Base-by-base conservation (phyloP, 2,888 invertebrate species). In the Capitulum mitella region DNA sequence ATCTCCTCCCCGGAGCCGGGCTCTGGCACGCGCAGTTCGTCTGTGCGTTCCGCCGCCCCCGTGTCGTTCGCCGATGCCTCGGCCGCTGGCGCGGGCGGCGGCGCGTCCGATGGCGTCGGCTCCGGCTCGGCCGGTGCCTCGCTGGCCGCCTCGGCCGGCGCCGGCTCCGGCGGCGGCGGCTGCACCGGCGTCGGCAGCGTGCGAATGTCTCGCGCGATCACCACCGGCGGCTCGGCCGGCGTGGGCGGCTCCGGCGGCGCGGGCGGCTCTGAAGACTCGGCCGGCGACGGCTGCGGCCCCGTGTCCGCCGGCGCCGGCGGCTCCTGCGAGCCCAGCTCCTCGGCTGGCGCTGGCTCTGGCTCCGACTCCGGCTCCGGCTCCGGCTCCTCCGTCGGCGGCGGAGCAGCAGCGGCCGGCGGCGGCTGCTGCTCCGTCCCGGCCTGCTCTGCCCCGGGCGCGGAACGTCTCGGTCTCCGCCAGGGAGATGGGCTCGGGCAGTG, bases 1-100 rank as follows among this genome's bases (percentile, higher is more conserved):
- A 76, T 76, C 14, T 76, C 76, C 29, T 76, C 76, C 5, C 76
- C 76, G 19, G 76, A 76, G 46, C 76, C 76, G 29, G 76, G 12
- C 76, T 70, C 70, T 2, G 46, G 75, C 75, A 2, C 26, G 26
- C n/a, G 5, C 8, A 75, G 75, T 14, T 14, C 29, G 29, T 48
- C 48, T 1, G 26, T 16, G 3, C 32, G 61, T n/a, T 74, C 40
- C 26, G 74, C 37, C 19, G 16, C 29, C 29, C 3, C 29, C 14
- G 76, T 75, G 8, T 19, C 43, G 75, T 43, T 46, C 0, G 64
- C 32, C 29, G 61, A 10, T 5, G 29, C 29, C 29, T 64, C 64
- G 3, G 34, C 5, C 19, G 14, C 19, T 22, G 64, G 34, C 29
- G 29, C 34, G 26, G 34, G 22, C 70, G 10, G 40, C 19, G 32